Evolutionary conservation across 2,113 vertebrate genomes (phyloP).

Genomic region (Empidonax traillii): DNA sequence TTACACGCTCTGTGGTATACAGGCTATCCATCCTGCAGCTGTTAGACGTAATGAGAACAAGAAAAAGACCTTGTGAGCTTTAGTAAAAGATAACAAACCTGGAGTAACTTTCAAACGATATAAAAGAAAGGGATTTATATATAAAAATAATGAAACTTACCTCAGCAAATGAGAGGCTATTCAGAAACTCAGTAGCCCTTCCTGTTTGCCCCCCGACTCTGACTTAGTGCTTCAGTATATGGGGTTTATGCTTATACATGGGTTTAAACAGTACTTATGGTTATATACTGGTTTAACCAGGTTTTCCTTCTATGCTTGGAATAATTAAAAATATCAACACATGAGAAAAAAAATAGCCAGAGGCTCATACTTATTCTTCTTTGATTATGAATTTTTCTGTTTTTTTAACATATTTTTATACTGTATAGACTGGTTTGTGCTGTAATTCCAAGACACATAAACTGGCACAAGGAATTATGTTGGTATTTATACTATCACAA

Average conservation of each 20-base stretch:
- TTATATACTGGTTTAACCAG: not conserved
- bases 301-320: not conserved
- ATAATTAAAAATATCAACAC: not conserved
- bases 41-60: constrained; percentile 35
- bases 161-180: not conserved
- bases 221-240: not conserved
- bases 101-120: not conserved
- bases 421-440: not conserved
- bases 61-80: constrained; percentile 19
- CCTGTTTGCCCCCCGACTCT: not conserved
- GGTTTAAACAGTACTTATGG: not conserved
- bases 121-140: not conserved
- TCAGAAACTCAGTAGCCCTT: not conserved
- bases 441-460: not conserved
- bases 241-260: not conserved
- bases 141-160: not conserved
- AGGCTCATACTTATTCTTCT: not conserved
- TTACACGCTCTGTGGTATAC: not conserved
- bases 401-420: not conserved
- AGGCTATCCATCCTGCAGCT: constrained; percentile 30
- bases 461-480: not conserved
- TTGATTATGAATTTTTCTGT: not conserved
- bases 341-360: not conserved
- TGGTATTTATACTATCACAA: not conserved
- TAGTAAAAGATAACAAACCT: not conserved